Conservation (phyloP, 1,140 invertebrate species). For the Drosophila repletoides region DNA sequence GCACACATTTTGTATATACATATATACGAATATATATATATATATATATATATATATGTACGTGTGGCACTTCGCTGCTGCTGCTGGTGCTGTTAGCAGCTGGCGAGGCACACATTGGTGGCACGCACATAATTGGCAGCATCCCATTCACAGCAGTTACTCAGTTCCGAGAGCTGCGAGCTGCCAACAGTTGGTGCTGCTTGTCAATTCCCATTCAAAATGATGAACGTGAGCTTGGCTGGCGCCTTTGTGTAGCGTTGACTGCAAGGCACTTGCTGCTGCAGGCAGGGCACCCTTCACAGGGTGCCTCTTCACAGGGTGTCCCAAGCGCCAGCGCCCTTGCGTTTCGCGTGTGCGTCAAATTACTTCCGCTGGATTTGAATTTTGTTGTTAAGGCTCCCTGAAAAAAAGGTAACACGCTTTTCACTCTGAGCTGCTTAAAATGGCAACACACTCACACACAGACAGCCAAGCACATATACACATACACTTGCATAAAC, state of each 20-base stretch:
- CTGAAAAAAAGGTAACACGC: conserved; percentile 63
- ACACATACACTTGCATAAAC: conserved; percentile 16
- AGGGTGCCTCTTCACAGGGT: not conserved
- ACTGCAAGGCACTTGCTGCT: not conserved
- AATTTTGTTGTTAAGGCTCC: conserved; percentile 67
- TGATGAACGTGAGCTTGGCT: conserved; percentile 27
- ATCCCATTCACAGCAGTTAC: conserved; percentile 39
- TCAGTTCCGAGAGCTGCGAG: conserved; percentile 34
- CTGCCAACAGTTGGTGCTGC: conserved; percentile 13
- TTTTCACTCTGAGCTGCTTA: conserved; percentile 52
- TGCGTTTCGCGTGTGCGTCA: conserved; percentile 54
- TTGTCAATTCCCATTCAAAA: conserved; percentile 68
- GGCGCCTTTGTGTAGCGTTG: not conserved
- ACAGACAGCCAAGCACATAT: conserved; percentile 21
- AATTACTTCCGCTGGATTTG: conserved; percentile 78
- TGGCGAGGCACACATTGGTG: conserved; percentile 21
- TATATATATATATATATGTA: not conserved
- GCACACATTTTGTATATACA: not conserved
- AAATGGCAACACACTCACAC: conserved; percentile 52
- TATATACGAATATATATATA: not conserved
- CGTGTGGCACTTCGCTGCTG: conserved; percentile 15
- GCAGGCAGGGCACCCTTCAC: conserved; percentile 1
- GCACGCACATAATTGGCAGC: conserved; percentile 67
- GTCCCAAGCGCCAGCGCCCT: too few relatives aligned
- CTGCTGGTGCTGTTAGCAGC: too few relatives aligned